phyloP scores from a whole-genome alignment of 2,888 invertebrate species.

The Pseudanteris insignis region DNA sequence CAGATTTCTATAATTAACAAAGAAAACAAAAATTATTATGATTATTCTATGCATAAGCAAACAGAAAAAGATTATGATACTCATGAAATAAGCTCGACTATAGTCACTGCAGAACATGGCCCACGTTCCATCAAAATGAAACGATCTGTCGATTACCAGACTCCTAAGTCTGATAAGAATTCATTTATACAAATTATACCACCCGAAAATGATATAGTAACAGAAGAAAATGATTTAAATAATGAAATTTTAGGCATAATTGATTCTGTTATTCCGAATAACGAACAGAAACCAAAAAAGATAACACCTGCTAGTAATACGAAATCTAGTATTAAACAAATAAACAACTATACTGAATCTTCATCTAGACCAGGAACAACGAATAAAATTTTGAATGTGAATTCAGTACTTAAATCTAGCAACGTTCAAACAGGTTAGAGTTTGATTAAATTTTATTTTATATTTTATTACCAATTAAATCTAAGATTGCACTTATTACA shows the following conservation, averaged over 20 bases:
- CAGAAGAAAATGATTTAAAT: slow-evolving; percentile 57
- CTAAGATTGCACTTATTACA: too few relatives aligned
- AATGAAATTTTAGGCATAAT: slow-evolving; percentile 64
- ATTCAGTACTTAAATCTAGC: too few relatives aligned
- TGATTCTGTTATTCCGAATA: slow-evolving; percentile 57
- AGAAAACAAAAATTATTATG: slow-evolving; percentile 35
- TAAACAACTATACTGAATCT: too few relatives aligned
- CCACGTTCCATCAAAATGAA: slow-evolving; percentile 57
- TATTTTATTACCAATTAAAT: too few relatives aligned
- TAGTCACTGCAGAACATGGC: slow-evolving; percentile 66
- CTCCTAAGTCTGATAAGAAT: slow-evolving; percentile 38
- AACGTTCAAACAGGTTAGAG: too few relatives aligned
- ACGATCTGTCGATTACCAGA: slow-evolving; percentile 19
- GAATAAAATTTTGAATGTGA: too few relatives aligned
- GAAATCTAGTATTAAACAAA: too few relatives aligned
- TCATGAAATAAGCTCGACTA: slow-evolving; percentile 53
- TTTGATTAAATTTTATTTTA: too few relatives aligned
- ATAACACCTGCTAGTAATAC: too few relatives aligned
- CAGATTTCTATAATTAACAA: too few relatives aligned
- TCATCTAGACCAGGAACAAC: too few relatives aligned
- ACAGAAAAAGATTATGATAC: slow-evolving; percentile 52
- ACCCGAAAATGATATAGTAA: slow-evolving; percentile 54
- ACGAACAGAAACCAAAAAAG: slow-evolving; percentile 20
- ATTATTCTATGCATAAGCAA: slow-evolving; percentile 45
- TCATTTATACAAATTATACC: slow-evolving; percentile 62